Conservation (phyloP, 2,113 vertebrate species). For the Actenoides hombroni region DNA sequence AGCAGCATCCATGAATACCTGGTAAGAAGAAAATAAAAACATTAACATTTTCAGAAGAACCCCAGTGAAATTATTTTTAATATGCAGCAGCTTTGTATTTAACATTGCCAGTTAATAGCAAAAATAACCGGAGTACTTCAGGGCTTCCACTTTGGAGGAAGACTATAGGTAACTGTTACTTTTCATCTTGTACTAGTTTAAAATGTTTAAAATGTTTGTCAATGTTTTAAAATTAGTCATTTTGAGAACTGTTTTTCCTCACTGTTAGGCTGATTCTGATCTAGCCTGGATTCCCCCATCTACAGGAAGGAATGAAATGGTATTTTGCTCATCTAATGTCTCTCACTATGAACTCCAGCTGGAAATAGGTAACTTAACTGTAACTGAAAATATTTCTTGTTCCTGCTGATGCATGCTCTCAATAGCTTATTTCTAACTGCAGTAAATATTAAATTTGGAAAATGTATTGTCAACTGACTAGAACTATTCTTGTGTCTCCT, state of each 20-base stretch:
- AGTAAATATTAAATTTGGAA: not conserved
- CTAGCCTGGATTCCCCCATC: constrained; percentile 76
- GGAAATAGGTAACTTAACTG: constrained; percentile 86
- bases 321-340: constrained; percentile 79
- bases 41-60: not conserved
- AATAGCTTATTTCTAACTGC: not conserved
- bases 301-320: constrained; percentile 73
- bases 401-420: not conserved
- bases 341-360: constrained; percentile 92
- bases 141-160: not conserved
- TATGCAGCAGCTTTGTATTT: too few species aligned
- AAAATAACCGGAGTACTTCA: not conserved
- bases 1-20: constrained; percentile 82
- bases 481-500: not conserved
- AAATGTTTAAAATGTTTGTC: not conserved
- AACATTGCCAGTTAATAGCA: not conserved
- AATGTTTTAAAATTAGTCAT: not conserved
- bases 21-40: constrained; percentile 78
- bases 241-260: constrained; percentile 22
- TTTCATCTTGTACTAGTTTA: not conserved
- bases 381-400: not conserved
- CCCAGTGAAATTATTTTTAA: too few species aligned
- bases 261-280: constrained; percentile 78
- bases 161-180: not conserved
- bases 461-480: not conserved